Percentiles rank a stretch among this genome's conserved stretches.
These are phyloP conservation scores for Drosophila putrida DNA, from an alignment of 2,888 invertebrate species.

Conservation along the genomic window DNA sequence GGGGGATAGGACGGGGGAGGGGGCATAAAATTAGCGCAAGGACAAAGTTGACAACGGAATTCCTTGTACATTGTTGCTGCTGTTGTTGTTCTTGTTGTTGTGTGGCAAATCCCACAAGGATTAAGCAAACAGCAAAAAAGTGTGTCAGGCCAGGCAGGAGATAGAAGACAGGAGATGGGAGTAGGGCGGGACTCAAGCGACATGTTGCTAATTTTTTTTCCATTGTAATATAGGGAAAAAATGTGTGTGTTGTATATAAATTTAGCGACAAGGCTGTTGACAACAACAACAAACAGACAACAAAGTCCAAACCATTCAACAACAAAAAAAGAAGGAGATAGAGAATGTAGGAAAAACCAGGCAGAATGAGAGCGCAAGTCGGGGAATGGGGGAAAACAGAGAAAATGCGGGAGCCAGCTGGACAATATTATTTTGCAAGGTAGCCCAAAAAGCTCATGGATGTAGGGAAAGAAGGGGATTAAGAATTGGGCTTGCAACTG, in stretches of 20 bases:
- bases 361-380: conserved; percentile 4
- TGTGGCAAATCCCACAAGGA: conserved; percentile 64
- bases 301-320: conserved; percentile 64
- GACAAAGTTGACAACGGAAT: conserved; percentile 48
- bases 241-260: conserved; percentile 38
- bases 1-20: background rate
- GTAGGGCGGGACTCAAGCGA: conserved; percentile 28
- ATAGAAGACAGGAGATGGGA: background rate
- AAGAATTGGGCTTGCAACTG: conserved; percentile 45
- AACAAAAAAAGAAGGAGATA: conserved; percentile 13
- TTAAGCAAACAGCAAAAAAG: conserved; percentile 31
- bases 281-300: conserved; percentile 56
- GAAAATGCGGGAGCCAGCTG: conserved; percentile 44
- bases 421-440: conserved; percentile 67
- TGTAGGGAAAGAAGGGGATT: background rate
- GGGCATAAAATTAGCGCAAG: conserved; percentile 71
- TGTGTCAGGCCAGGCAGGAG: conserved; percentile 8
- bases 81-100: conserved; percentile 13
- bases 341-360: background rate
- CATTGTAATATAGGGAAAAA: conserved; percentile 62
- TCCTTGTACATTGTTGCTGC: conserved; percentile 11
- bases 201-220: conserved; percentile 71
- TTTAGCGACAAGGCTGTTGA: conserved; percentile 65
- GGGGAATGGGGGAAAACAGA: background rate
- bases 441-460: conserved; percentile 20